These are phyloP conservation scores for Aquatica leii DNA, from an alignment of 2,888 invertebrate species.

Conservation along the genomic window DNA sequence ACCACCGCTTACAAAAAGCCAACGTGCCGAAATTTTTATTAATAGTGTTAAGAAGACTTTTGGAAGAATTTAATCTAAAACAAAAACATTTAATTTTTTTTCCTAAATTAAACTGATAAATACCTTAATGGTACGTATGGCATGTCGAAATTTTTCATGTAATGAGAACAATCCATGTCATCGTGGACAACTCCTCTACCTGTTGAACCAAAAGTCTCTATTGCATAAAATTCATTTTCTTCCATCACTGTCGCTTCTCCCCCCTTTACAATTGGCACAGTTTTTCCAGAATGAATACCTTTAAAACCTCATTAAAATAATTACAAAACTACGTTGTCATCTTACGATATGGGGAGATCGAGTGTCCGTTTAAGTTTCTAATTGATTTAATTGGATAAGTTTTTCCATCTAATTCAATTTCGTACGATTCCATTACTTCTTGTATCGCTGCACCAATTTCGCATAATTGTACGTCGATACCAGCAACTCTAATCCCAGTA, in stretches of 20 bases:
- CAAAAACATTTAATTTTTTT: slow-evolving; percentile 2
- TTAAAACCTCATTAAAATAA: background rate
- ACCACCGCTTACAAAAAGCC: slow-evolving; percentile 98
- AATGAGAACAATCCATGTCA: slow-evolving; percentile 99
- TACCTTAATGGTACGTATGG: slow-evolving; percentile 89
- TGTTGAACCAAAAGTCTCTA: slow-evolving; percentile 99
- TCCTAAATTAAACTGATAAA: slow-evolving; percentile 21
- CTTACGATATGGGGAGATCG: slow-evolving; percentile 98
- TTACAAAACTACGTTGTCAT: slow-evolving; percentile 39
- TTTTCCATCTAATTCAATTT: slow-evolving; percentile 96
- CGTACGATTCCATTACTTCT: slow-evolving; percentile 99
- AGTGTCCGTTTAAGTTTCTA: slow-evolving; percentile 97
- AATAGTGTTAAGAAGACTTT: slow-evolving; percentile 88
- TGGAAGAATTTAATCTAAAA: slow-evolving; percentile 87
- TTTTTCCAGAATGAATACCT: slow-evolving; percentile 96
- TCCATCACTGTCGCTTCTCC: slow-evolving; percentile 99
- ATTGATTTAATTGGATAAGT: slow-evolving; percentile 97
- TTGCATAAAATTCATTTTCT: slow-evolving; percentile 98
- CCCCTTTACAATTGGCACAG: slow-evolving; percentile 99
- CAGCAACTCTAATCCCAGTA: slow-evolving; percentile 88
- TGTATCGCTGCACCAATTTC: slow-evolving; percentile 97
- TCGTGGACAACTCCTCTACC: slow-evolving; percentile 95
- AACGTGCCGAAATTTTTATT: slow-evolving; percentile 97
- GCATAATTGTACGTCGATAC: slow-evolving; percentile 96
- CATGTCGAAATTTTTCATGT: slow-evolving; percentile 98